A percentile compares a stretch with the other conserved stretches of the same genome.
Evolutionary conservation across 2,113 vertebrate species (phyloP).

Genomic region (Erinaceus europaeus): DNA sequence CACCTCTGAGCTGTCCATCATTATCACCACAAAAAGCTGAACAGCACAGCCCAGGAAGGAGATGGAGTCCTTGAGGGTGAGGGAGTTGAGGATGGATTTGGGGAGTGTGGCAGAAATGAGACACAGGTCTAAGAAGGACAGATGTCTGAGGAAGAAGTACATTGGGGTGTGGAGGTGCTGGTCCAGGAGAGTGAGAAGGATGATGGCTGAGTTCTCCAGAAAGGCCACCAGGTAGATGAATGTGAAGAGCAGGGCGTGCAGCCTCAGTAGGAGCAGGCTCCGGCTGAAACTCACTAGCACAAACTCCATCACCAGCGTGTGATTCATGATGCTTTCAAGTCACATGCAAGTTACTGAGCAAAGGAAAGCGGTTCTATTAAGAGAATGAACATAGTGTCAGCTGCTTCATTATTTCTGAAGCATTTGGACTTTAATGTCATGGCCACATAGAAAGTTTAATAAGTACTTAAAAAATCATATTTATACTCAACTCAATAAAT

Average conservation of each 20-base stretch:
- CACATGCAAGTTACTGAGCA: too few species aligned
- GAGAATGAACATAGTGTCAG: too few species aligned
- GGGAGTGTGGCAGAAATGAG: constrained; percentile 51
- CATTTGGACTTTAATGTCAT: too few species aligned
- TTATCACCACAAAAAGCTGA: constrained; percentile 26
- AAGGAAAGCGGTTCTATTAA: too few species aligned
- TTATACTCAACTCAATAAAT: too few species aligned
- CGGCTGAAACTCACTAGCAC: constrained; percentile 37
- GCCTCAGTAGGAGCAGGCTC: neutral
- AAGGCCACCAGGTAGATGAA: constrained; percentile 5
- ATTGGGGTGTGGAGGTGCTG: constrained; percentile 35
- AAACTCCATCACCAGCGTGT: neutral
- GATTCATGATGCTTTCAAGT: constrained; percentile 20
- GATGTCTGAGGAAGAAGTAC: constrained; percentile 56
- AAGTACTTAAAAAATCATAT: too few species aligned
- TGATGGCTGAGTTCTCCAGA: constrained; percentile 31
- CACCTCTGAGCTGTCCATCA: neutral
- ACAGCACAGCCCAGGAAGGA: neutral
- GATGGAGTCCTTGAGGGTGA: neutral
- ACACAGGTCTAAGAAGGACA: constrained; percentile 57
- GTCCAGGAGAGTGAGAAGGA: neutral
- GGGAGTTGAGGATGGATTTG: constrained; percentile 23
- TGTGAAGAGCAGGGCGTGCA: constrained; percentile 12
- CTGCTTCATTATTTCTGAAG: too few species aligned
- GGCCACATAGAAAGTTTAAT: too few species aligned